Conservation (phyloP, 2,113 vertebrate genomes). For the Nycticorax nycticorax region DNA sequence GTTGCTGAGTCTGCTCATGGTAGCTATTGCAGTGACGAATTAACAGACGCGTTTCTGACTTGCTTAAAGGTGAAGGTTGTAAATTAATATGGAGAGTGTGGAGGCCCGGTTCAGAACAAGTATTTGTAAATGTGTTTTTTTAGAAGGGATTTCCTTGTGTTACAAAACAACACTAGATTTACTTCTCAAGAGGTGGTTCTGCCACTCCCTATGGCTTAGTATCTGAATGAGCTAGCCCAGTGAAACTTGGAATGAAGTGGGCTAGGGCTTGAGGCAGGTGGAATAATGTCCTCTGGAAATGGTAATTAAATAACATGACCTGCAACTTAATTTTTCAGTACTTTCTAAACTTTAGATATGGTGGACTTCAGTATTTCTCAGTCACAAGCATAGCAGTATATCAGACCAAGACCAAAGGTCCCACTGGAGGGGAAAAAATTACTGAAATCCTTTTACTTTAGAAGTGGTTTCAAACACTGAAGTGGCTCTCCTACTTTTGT, state of each 20-base stretch:
- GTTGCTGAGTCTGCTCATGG: neutral
- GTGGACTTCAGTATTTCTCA: neutral
- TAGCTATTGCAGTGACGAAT: neutral
- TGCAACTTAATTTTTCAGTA: neutral
- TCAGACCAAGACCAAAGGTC: neutral
- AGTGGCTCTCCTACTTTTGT: neutral
- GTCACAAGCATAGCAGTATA: rapidly evolving
- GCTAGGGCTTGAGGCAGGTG: neutral
- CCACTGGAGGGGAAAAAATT: neutral
- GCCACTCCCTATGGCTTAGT: neutral
- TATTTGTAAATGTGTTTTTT: neutral
- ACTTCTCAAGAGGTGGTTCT: neutral
- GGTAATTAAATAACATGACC: neutral
- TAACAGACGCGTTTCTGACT: neutral
- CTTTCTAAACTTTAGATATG: neutral
- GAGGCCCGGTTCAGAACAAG: neutral
- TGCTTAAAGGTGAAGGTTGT: neutral
- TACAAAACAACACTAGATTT: neutral
- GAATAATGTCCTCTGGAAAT: neutral
- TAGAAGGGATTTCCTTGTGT: neutral
- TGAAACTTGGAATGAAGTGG: neutral
- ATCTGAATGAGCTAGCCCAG: neutral
- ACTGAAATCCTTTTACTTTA: neutral
- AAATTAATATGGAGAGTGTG: neutral
- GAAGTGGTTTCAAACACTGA: neutral